These are phyloP conservation scores for Acanthosoma haemorrhoidale DNA, from an alignment of 2,888 invertebrate genomes.

Conservation along the genomic window DNA sequence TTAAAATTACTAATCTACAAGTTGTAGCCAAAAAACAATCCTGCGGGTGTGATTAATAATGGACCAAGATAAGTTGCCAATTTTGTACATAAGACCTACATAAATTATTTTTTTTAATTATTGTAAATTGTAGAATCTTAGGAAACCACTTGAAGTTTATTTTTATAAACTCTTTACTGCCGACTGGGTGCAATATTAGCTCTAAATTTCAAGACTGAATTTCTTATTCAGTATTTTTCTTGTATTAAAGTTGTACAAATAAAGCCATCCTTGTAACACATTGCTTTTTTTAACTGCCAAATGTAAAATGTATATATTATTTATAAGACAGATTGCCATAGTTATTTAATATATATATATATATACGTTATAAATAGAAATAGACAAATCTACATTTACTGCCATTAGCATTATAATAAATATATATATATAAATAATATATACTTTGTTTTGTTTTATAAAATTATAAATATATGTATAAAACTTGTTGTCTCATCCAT, in stretches of 20 bases:
- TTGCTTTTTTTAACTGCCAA: conserved; percentile 28
- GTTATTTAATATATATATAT: conserved; percentile 29
- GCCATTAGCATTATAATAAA: conserved; percentile 28
- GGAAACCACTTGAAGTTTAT: conserved; percentile 27
- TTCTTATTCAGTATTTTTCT: conserved; percentile 36
- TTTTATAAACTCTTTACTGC: conserved; percentile 32
- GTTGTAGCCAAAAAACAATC: conserved; percentile 17
- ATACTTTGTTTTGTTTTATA: conserved; percentile 30
- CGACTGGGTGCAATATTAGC: conserved; percentile 39
- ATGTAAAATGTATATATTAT: conserved; percentile 23
- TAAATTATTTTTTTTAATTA: conserved; percentile 30
- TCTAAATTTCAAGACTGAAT: conserved; percentile 39
- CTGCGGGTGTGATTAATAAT: conserved; percentile 12
- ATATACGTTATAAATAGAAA: conserved; percentile 26
- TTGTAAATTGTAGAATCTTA: conserved; percentile 30
- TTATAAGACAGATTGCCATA: conserved; percentile 29
- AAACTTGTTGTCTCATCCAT: conserved; percentile 28
- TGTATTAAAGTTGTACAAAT: conserved; percentile 21
- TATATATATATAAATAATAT: conserved; percentile 26
- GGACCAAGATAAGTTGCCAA: conserved; percentile 29
- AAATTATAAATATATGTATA: conserved; percentile 29
- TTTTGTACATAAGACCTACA: conserved; percentile 21
- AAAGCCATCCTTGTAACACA: conserved; percentile 22
- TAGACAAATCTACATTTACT: conserved; percentile 26
- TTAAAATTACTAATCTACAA: background rate